These are phyloP conservation scores for Catharus bicknelli DNA, from an alignment of 2,113 vertebrate genomes.

Conservation along the genomic window DNA sequence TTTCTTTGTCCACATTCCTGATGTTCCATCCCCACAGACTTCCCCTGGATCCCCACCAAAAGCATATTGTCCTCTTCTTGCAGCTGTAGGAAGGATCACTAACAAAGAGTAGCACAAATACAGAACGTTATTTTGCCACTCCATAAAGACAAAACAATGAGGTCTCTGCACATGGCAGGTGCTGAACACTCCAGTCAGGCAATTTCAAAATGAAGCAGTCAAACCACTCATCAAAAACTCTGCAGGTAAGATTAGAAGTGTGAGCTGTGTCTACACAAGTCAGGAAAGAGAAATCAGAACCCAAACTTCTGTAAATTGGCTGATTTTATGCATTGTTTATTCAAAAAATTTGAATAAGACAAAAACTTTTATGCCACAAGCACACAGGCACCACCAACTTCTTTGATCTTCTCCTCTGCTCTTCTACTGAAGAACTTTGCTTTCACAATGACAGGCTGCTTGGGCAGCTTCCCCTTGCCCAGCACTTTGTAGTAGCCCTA, in stretches of 20 bases:
- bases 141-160: fast-evolving
- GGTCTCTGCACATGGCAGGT: not conserved
- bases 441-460: conserved; percentile 91
- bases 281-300: not conserved
- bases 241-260: not conserved
- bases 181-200: fast-evolving
- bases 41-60: not conserved
- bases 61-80: not conserved
- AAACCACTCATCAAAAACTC: not conserved
- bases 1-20: not conserved
- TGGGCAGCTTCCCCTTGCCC: conserved; percentile 91
- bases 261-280: not conserved
- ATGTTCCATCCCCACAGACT: not conserved
- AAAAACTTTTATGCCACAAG: conserved; percentile 80
- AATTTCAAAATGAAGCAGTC: not conserved
- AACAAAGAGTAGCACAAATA: not conserved
- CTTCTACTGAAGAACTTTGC: conserved; percentile 92
- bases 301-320: not conserved
- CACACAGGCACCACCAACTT: conserved; percentile 89
- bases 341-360: conserved; percentile 41
- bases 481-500: conserved; percentile 92
- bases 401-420: conserved; percentile 92
- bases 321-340: conserved; percentile 43
- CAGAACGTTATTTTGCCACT: not conserved
- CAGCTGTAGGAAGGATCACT: not conserved